Conservation (phyloP, 2,797 vertebrate species). For the Adelosebastes latens region DNA sequence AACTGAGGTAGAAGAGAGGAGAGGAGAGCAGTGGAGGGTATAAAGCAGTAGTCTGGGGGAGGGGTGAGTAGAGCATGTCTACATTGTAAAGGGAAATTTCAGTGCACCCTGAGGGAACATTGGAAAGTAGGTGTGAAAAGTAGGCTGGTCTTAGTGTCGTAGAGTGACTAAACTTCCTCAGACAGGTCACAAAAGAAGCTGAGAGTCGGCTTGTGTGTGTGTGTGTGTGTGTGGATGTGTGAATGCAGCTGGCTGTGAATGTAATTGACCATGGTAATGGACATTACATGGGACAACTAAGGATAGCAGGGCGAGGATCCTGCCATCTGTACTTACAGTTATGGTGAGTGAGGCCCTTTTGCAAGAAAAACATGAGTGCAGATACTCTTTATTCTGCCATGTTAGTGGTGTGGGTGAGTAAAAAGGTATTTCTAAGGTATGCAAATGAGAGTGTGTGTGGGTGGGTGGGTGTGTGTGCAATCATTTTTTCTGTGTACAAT, state of each 20-base stretch:
- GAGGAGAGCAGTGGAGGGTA: constrained; percentile 48
- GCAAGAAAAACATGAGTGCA: background rate
- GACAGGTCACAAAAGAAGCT: constrained; percentile 58
- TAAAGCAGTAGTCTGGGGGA: constrained; percentile 49
- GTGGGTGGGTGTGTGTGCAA: background rate
- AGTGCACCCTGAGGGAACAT: constrained; percentile 54
- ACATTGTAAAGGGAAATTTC: constrained; percentile 61
- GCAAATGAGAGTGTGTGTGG: constrained; percentile 6
- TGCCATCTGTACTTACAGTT: constrained; percentile 19
- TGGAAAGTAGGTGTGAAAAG: constrained; percentile 72
- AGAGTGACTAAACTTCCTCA: constrained; percentile 57
- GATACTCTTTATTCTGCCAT: background rate
- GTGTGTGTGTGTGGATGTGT: constrained; percentile 2
- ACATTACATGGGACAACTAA: constrained; percentile 51
- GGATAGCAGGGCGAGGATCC: constrained; percentile 29
- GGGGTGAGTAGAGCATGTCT: constrained; percentile 40
- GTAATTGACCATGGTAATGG: constrained; percentile 53
- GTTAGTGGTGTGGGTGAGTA: background rate
- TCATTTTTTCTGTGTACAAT: constrained; percentile 27
- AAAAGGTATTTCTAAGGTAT: constrained; percentile 28
- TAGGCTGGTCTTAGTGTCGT: constrained; percentile 55
- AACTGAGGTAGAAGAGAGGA: constrained; percentile 39
- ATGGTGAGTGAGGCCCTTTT: constrained; percentile 58
- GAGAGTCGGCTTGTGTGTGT: background rate
- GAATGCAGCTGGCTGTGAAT: constrained; percentile 33